Conservation (phyloP, 2,797 vertebrate genomes). For the Serranus cabrilla region DNA sequence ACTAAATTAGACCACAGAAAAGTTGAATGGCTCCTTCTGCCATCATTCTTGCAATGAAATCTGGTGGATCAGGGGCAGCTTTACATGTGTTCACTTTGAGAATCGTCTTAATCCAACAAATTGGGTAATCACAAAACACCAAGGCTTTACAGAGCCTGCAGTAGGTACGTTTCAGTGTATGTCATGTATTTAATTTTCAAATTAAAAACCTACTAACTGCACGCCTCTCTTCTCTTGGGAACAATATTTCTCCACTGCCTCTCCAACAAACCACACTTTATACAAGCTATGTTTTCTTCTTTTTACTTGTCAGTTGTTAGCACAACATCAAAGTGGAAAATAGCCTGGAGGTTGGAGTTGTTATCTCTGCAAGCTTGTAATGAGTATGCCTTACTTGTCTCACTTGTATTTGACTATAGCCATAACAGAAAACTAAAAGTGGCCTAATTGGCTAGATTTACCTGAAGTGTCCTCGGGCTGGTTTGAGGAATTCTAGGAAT, state of each 20-base stretch:
- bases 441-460: slow-evolving; percentile 5
- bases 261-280: slow-evolving; percentile 9
- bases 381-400: neutral
- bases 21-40: too few species aligned
- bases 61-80: too few species aligned
- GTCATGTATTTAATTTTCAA: neutral
- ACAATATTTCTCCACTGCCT: neutral
- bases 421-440: neutral
- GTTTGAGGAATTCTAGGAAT: too few species aligned
- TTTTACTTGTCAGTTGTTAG: neutral
- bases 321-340: slow-evolving; percentile 3
- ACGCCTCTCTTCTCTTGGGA: neutral
- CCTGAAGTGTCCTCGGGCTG: neutral
- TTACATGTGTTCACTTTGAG: too few species aligned
- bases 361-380: neutral
- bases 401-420: neutral
- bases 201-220: neutral
- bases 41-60: too few species aligned
- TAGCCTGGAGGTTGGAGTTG: neutral
- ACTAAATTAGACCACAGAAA: too few species aligned
- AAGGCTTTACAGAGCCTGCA: too few species aligned
- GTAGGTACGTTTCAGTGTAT: neutral
- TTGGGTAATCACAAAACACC: too few species aligned
- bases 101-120: too few species aligned
- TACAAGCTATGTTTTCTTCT: neutral